phyloP scores from a whole-genome alignment of 1,140 invertebrate species.

The Archegozetes longisetosus region DNA sequence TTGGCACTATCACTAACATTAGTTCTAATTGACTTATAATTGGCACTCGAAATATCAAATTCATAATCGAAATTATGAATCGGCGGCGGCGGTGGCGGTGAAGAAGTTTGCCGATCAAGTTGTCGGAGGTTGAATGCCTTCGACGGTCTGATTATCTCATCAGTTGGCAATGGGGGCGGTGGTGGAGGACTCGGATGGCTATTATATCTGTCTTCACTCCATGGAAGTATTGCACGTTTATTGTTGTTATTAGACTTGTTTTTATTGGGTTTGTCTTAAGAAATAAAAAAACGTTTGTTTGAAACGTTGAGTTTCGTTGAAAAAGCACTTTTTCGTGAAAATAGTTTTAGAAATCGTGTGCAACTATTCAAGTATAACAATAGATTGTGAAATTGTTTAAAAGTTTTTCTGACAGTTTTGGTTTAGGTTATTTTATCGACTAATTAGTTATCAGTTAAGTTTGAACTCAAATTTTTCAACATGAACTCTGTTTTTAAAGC shows the following conservation, averaged over 20 bases:
- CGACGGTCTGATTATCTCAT: neutral
- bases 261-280: neutral
- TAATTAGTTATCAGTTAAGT: no score
- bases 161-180: neutral
- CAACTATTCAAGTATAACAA: no score
- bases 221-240: neutral
- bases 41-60: neutral
- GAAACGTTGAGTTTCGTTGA: no score
- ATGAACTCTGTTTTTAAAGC: no score
- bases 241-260: neutral
- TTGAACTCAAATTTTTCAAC: no score
- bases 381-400: no score
- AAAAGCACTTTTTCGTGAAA: no score
- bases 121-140: neutral
- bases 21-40: neutral
- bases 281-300: no score
- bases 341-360: no score
- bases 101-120: neutral
- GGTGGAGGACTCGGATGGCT: neutral
- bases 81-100: neutral
- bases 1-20: slow-evolving; percentile 11
- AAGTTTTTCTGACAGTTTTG: no score
- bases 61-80: neutral
- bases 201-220: neutral
- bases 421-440: no score